These are phyloP conservation scores for Perca fluviatilis DNA, from an alignment of 2,113 vertebrate genomes.

Conservation along the genomic window DNA sequence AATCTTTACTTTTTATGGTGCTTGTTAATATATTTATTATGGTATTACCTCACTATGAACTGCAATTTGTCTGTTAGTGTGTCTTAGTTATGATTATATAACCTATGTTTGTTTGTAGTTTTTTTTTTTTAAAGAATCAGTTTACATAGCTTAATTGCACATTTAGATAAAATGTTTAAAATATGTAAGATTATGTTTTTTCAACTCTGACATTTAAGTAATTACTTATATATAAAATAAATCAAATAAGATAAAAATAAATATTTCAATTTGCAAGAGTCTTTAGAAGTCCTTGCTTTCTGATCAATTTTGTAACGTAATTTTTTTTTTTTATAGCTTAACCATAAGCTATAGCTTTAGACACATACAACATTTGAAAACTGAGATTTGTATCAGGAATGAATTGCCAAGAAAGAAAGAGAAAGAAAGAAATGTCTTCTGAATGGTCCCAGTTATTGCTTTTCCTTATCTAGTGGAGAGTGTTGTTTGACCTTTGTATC, in stretches of 20 bases:
- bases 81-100: no score
- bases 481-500: slow-evolving; percentile 47
- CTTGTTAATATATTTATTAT: background rate
- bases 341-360: no score
- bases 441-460: background rate
- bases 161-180: no score
- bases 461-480: slow-evolving; percentile 6
- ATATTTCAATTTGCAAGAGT: background rate
- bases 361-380: background rate
- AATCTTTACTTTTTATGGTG: background rate
- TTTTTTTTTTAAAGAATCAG: background rate
- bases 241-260: no score
- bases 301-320: background rate
- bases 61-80: background rate
- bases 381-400: background rate
- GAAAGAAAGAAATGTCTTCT: background rate
- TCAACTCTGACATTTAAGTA: no score
- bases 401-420: background rate
- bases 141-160: background rate
- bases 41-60: background rate
- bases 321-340: no score
- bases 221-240: no score
- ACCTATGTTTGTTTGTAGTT: no score
- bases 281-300: no score
- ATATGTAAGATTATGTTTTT: no score